Conservation (phyloP, 2,113 vertebrate species). For the Lagopus muta region DNA sequence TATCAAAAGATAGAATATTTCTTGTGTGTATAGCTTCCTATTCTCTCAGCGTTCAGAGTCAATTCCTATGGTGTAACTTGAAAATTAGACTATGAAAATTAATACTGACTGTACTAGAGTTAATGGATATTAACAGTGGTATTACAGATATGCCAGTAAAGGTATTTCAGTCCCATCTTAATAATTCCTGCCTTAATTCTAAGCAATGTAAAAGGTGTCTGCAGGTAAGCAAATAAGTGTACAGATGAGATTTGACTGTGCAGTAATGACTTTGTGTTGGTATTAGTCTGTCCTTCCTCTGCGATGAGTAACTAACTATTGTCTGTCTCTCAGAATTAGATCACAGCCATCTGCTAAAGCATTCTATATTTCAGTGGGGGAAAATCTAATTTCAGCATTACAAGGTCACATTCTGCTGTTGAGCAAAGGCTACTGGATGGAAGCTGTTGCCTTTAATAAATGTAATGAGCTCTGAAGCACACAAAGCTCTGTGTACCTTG, state of each 20-base stretch:
- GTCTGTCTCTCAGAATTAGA: slow-evolving; percentile 6
- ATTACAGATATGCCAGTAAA: neutral
- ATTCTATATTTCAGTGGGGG: neutral
- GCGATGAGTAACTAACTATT: slow-evolving; percentile 4
- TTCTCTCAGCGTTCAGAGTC: neutral
- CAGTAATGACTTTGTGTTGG: neutral
- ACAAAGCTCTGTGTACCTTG: neutral
- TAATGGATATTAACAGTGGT: neutral
- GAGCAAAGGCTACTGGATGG: slow-evolving; percentile 23
- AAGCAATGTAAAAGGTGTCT: neutral
- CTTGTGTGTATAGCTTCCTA: neutral
- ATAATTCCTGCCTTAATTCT: neutral
- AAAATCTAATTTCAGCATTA: slow-evolving; percentile 37
- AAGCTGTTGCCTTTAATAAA: slow-evolving; percentile 41
- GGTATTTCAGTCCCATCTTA: neutral
- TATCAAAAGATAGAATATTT: neutral
- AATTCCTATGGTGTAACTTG: neutral
- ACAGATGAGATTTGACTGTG: neutral
- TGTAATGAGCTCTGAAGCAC: slow-evolving; percentile 22
- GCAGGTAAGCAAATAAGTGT: neutral
- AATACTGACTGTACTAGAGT: rapidly evolving
- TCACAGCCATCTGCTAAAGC: slow-evolving; percentile 25
- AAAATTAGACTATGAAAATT: neutral
- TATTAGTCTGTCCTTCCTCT: neutral
- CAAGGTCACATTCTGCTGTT: slow-evolving; percentile 41